Percentiles rank a stretch among this genome's conserved stretches.
phyloP scores from a whole-genome alignment of 2,888 invertebrate species.

The Ormyrus labotus region DNA sequence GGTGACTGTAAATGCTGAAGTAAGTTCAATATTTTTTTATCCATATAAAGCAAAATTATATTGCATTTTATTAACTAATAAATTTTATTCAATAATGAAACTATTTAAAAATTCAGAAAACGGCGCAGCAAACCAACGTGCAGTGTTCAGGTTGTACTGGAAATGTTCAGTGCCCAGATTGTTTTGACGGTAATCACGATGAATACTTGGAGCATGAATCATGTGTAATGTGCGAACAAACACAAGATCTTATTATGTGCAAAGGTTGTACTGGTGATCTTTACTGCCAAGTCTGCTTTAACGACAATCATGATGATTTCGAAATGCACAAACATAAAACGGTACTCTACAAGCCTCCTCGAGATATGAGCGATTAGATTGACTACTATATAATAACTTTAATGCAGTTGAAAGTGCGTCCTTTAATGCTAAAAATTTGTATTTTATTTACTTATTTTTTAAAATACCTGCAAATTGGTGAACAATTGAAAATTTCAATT shows the following conservation, averaged over 20 bases:
- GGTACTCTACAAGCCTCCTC: conserved; percentile 58
- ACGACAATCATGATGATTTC: conserved; percentile 83
- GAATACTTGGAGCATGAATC: conserved; percentile 13
- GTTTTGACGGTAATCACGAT: conserved; percentile 28
- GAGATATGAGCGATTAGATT: too few relatives aligned
- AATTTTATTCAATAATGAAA: neutral
- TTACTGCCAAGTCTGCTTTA: conserved; percentile 87
- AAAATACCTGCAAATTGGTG: too few relatives aligned
- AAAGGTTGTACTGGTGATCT: conserved; percentile 87
- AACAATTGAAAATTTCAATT: too few relatives aligned
- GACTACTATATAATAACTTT: too few relatives aligned
- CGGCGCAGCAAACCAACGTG: neutral
- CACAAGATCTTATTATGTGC: conserved; percentile 79
- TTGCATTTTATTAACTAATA: neutral
- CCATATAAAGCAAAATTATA: neutral
- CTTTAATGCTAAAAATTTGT: too few relatives aligned
- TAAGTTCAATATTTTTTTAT: conserved; percentile 36
- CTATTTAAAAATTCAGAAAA: neutral
- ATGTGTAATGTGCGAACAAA: conserved; percentile 43
- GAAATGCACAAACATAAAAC: conserved; percentile 72
- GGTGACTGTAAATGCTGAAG: conserved; percentile 66
- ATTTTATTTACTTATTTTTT: too few relatives aligned
- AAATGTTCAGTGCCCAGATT: conserved; percentile 23
- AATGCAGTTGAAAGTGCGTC: too few relatives aligned
- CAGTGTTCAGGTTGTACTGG: conserved; percentile 6